These are phyloP conservation scores for Corynorhinus townsendii DNA, from an alignment of 2,113 vertebrate genomes.

Conservation along the genomic window DNA sequence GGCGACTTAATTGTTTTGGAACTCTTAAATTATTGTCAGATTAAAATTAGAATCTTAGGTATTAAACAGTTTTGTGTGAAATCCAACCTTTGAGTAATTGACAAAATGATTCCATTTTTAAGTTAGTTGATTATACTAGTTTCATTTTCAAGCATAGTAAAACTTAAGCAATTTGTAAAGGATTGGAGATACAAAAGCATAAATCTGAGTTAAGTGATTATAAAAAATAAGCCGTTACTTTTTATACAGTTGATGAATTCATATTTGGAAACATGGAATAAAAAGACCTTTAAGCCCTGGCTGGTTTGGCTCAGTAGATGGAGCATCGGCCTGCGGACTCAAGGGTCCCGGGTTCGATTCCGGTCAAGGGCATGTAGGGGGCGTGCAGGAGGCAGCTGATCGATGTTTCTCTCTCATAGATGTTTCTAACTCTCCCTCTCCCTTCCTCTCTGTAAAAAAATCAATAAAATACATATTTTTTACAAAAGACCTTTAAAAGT, in stretches of 20 bases:
- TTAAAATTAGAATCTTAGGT: not conserved
- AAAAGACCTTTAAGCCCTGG: constrained; percentile 27
- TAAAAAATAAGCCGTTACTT: not conserved
- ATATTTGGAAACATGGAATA: not conserved
- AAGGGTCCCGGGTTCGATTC: too few relatives aligned
- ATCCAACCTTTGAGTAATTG: not conserved
- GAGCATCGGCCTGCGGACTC: too few relatives aligned
- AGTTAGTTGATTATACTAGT: not conserved
- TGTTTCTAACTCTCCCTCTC: too few relatives aligned
- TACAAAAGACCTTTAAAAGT: constrained; percentile 20
- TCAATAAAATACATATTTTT: too few relatives aligned
- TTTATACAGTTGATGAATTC: not conserved
- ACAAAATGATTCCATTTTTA: not conserved
- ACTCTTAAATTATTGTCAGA: not conserved
- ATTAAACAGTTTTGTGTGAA: not conserved
- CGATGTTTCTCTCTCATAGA: too few relatives aligned
- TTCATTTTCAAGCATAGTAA: not conserved
- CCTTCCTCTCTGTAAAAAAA: too few relatives aligned
- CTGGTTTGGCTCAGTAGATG: too few relatives aligned
- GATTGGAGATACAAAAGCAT: not conserved
- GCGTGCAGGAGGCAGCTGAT: too few relatives aligned
- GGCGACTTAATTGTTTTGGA: not conserved
- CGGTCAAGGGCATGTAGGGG: too few relatives aligned
- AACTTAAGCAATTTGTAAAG: not conserved
- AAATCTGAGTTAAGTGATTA: not conserved